Evolutionary conservation across 2,797 vertebrate genomes (phyloP), one percentile per base, ranked within the genome.

Genomic region (Trematomus bernacchii): DNA sequence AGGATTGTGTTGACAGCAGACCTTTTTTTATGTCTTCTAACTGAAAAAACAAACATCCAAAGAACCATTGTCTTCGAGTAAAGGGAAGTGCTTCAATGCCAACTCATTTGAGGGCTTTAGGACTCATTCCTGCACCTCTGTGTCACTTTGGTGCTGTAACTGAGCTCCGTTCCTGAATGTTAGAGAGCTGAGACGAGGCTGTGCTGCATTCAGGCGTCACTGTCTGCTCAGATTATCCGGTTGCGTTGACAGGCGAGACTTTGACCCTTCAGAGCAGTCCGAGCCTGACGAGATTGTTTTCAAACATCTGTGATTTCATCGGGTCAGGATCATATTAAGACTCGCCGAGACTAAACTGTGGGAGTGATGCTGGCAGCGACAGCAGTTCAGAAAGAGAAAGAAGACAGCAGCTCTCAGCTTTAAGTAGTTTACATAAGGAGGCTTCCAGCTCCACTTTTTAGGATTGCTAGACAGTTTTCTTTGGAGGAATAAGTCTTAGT

Each of bases 191-290:
- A 54, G 57, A 27, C 42, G 0, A 62, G 70, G 47, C 53, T 1
- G 11, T 9, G 6, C 55, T 19, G 54, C 19, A 2, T 54, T 63
- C 1, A 69, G 75, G 52, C 64, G 21, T 27, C 47, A 13, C 71
- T 43, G 59, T 58, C 51, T 11, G 40, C 55, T 37, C 76, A 72
- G 72, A 64, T 79, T 54, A 84, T 82, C 76, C 77, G 3, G 50
- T 30, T 3, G 30, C 52, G 82, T 62, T 68, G 85, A 89, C 82
- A 63, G 65, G 30, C 42, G 33, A 66, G 81, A 79, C 80, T 76
- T 68, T 77, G 77, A 71, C 79, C 77, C 63, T 59, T 27, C n/a
- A 44, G 53, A 70, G 67, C 63, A 52, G 47, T 53, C 77, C 6
- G 77, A 79, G 57, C 70, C 48, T 51, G 76, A 78, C 23, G 0